phyloP scores from a whole-genome alignment of 2,888 invertebrate species.

The Latrodectus elegans region DNA sequence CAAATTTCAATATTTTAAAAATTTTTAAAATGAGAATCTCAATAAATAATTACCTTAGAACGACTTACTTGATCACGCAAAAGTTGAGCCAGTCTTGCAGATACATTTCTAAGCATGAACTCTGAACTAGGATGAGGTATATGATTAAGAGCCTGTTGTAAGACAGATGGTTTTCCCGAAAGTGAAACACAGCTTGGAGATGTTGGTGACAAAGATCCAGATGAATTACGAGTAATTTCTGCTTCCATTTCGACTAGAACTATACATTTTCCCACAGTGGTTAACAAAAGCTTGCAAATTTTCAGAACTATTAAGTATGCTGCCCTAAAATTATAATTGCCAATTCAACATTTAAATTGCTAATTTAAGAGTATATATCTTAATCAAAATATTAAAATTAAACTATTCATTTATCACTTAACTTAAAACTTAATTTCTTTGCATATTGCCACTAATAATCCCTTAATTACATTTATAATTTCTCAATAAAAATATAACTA shows the following conservation, averaged over 20 bases:
- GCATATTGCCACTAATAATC: no score
- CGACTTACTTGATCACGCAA: constrained; percentile 83
- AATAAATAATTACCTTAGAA: neutral
- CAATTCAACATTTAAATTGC: no score
- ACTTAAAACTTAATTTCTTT: no score
- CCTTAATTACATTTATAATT: no score
- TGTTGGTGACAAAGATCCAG: constrained; percentile 31
- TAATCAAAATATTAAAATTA: no score
- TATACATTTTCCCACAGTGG: constrained; percentile 85
- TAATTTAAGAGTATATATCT: no score
- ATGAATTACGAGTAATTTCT: constrained; percentile 27
- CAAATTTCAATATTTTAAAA: neutral
- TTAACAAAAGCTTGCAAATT: constrained; percentile 90
- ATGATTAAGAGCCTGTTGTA: constrained; percentile 88
- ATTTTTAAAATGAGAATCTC: neutral
- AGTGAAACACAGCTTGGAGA: constrained; percentile 40
- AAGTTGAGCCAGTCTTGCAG: constrained; percentile 87
- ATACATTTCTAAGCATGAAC: constrained; percentile 87
- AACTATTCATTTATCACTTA: no score
- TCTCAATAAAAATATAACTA: no score
- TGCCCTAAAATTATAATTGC: constrained; percentile 78
- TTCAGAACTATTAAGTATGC: constrained; percentile 91
- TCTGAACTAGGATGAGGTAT: constrained; percentile 90
- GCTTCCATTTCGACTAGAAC: constrained; percentile 76
- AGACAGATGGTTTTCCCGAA: constrained; percentile 75